Percentiles rank a stretch among this genome's conserved stretches.
Evolutionary conservation across 1,140 invertebrate genomes (phyloP).

Genomic region (Cyclargus thomasi): DNA sequence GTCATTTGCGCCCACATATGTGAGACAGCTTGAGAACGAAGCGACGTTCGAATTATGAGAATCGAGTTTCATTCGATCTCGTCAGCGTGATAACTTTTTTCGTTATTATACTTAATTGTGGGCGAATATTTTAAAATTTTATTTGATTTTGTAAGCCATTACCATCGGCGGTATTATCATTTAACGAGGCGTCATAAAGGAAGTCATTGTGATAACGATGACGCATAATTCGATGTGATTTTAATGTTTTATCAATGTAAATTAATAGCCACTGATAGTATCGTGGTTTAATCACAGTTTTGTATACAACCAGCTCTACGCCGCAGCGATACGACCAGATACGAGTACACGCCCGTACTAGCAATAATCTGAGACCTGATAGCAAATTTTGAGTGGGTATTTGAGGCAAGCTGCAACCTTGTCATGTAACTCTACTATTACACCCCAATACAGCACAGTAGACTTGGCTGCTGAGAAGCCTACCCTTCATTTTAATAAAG

Average conservation of each 20-base stretch:
- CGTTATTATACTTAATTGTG: background rate
- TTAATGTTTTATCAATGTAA: slow-evolving; percentile 22
- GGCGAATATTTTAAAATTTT: slow-evolving; percentile 13
- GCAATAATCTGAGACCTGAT: too few relatives aligned
- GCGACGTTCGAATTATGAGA: background rate
- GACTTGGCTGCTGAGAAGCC: too few relatives aligned
- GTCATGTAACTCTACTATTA: too few relatives aligned
- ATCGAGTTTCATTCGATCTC: background rate
- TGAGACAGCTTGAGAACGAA: background rate
- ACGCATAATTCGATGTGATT: slow-evolving; percentile 17
- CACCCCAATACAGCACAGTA: too few relatives aligned
- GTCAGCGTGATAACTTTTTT: background rate
- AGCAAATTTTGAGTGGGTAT: too few relatives aligned
- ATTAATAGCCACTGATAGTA: slow-evolving; percentile 18
- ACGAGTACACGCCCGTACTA: too few relatives aligned
- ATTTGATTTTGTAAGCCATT: slow-evolving; percentile 15
- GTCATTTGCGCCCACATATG: too few relatives aligned
- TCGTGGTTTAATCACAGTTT: slow-evolving; percentile 5
- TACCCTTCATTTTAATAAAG: too few relatives aligned
- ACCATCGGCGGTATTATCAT: background rate
- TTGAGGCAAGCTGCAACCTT: too few relatives aligned
- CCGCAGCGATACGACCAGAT: too few relatives aligned
- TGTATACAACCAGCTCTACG: background rate
- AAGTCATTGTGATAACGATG: slow-evolving; percentile 7
- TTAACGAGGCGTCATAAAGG: slow-evolving; percentile 11